Evolutionary conservation across 2,113 vertebrate species (phyloP), one percentile per base, ranked within the genome.

Genomic region (Hippocampus guttulatus): DNA sequence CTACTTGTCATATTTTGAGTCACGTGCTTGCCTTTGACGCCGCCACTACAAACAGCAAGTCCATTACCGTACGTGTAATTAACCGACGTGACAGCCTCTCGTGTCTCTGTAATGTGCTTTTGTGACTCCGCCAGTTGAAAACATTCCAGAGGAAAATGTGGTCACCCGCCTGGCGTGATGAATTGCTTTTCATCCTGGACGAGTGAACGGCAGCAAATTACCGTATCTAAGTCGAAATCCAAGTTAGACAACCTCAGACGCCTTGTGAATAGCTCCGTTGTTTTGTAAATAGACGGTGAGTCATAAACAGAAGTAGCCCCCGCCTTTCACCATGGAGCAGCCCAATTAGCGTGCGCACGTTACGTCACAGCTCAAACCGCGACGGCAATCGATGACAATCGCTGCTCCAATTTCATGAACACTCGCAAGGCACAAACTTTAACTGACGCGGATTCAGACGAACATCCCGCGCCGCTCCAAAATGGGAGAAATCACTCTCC

Each of bases 401-500:
- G 80, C 87, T 89, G 86, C 77, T 83, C 70, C 82, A 73, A 82
- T 88, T 82, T 82, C 78, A 81, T 85, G 83, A 83, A 80, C 70
- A 68, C 70, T 74, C 47, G 11, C 41, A 60, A 33, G 25, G 33
- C 79, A 77, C 70, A 60, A 52, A 60, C 65, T 81, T 67, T 75
- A 74, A 70, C 74, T 76, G 67, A 57, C 58, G 71, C 43, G 45
- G 65, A 70, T 71, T 72, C 67, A 74, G 71, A 57, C 64, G 75
- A 52, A 78, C 58, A 33, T 62, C 58, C 58, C 66, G 69, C 49
- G 66, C 43, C 69, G 40, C 40, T 69, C 47, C 40, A 21, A 68
- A 62, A 61, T 71, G 33, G 33, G 74, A 68, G 1, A 67, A 75
- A 77, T 73, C 41, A 80, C 57, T 67, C 57, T 1, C 51, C 23